Evolutionary conservation across 2,888 invertebrate genomes (phyloP).

Genomic region (Trichopoda pennipes): DNA sequence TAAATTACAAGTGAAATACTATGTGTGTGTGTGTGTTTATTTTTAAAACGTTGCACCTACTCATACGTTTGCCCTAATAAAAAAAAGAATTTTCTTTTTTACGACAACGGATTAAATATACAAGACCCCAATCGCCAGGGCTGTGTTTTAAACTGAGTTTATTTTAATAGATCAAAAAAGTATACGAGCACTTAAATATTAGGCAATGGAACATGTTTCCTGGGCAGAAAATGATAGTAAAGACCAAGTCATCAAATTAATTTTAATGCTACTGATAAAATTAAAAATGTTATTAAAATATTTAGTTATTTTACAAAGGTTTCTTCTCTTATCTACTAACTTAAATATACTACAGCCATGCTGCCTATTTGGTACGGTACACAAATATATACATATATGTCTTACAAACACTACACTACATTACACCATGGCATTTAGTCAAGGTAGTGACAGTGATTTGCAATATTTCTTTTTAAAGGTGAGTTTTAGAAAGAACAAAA

Average conservation of each 20-base stretch:
- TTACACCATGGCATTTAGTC: constrained; percentile 61
- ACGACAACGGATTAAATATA: background rate
- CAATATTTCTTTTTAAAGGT: constrained; percentile 41
- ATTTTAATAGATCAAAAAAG: too few species aligned
- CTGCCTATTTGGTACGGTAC: too few species aligned
- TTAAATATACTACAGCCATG: too few species aligned
- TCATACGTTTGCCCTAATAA: background rate
- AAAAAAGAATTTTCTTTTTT: background rate
- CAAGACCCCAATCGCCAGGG: background rate
- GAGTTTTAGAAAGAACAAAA: constrained; percentile 31
- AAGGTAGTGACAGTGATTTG: constrained; percentile 65
- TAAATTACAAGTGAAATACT: background rate
- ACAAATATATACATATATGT: background rate
- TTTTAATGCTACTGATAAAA: too few species aligned
- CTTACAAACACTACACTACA: background rate
- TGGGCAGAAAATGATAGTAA: too few species aligned
- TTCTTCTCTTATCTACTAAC: background rate
- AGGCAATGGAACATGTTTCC: too few species aligned
- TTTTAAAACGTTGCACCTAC: background rate
- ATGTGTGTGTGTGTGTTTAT: constrained; percentile 5
- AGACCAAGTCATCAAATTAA: too few species aligned
- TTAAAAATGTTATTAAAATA: too few species aligned
- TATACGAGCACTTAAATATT: too few species aligned
- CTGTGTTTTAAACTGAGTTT: background rate
- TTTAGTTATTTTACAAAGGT: background rate